Evolutionary conservation across 1,140 invertebrate genomes (phyloP).

Genomic region (Drosophila kanapiae): DNA sequence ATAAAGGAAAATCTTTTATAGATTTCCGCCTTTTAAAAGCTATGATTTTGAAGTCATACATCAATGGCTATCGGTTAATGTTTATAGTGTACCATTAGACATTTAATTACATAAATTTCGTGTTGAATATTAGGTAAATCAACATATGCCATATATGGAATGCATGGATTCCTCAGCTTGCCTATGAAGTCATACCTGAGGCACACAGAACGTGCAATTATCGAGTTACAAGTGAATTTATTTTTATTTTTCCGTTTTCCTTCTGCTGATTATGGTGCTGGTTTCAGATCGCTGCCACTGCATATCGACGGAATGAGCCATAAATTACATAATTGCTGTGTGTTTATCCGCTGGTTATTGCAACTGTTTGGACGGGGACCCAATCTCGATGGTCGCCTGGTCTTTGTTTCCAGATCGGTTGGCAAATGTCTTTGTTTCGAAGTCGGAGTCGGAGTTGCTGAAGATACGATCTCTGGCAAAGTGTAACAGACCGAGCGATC

Average conservation of each 20-base stretch:
- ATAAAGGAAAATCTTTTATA: neutral
- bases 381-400: constrained; percentile 21
- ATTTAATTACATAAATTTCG: constrained; percentile 49
- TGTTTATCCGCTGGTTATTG: constrained; percentile 51
- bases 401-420: constrained; percentile 43
- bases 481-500: constrained; percentile 34
- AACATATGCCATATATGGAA: constrained; percentile 41
- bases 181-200: constrained; percentile 18
- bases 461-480: constrained; percentile 33
- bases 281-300: constrained; percentile 48
- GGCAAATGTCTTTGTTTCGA: constrained; percentile 21
- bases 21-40: constrained; percentile 14
- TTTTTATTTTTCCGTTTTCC: constrained; percentile 35
- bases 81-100: constrained; percentile 6
- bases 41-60: constrained; percentile 11
- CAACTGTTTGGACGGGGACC: constrained; percentile 26
- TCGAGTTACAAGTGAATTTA: constrained; percentile 64
- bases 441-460: constrained; percentile 2
- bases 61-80: constrained; percentile 13
- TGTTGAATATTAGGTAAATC: constrained; percentile 42
- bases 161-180: constrained; percentile 20
- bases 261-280: constrained; percentile 46
- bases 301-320: constrained; percentile 55
- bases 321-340: constrained; percentile 71
- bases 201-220: constrained; percentile 64